Percentiles rank a stretch among this genome's conserved stretches.
These are phyloP conservation scores for Pipistrellus nathusii DNA, from an alignment of 2,797 vertebrate species.

Conservation along the genomic window DNA sequence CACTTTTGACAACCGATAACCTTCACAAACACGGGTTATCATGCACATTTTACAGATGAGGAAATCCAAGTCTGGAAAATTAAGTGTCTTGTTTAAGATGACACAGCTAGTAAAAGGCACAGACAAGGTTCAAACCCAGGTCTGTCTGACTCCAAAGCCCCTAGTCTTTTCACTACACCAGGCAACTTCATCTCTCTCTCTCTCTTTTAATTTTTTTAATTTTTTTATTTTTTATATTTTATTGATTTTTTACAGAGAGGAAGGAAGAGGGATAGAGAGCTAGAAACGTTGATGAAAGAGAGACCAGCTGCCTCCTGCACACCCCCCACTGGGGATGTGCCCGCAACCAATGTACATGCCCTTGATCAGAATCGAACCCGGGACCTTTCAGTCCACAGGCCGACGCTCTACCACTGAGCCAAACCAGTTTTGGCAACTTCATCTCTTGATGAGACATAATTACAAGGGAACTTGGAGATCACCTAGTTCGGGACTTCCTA, in stretches of 20 bases:
- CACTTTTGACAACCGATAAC: not conserved
- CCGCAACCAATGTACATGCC: too few relatives aligned
- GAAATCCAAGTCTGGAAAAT: not conserved
- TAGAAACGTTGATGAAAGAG: too few relatives aligned
- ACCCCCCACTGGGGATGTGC: too few relatives aligned
- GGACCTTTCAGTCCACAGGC: too few relatives aligned
- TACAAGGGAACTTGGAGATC: not conserved
- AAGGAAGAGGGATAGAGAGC: too few relatives aligned
- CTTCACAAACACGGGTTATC: not conserved
- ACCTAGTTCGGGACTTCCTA: not conserved
- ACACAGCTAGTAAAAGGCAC: not conserved
- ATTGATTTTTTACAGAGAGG: too few relatives aligned
- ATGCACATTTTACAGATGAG: not conserved
- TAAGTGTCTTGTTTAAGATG: not conserved
- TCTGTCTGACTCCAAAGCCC: not conserved
- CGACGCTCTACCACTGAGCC: too few relatives aligned
- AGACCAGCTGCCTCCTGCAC: too few relatives aligned
- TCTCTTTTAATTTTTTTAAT: too few relatives aligned
- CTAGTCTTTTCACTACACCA: not conserved
- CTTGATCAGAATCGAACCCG: too few relatives aligned
- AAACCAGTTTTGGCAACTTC: not conserved
- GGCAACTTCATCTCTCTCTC: not conserved
- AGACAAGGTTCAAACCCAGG: not conserved
- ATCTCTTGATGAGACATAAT: not conserved
- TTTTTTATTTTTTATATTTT: too few relatives aligned